phyloP scores from a whole-genome alignment of 2,797 vertebrate genomes.

The Pachyuromys duprasi region DNA sequence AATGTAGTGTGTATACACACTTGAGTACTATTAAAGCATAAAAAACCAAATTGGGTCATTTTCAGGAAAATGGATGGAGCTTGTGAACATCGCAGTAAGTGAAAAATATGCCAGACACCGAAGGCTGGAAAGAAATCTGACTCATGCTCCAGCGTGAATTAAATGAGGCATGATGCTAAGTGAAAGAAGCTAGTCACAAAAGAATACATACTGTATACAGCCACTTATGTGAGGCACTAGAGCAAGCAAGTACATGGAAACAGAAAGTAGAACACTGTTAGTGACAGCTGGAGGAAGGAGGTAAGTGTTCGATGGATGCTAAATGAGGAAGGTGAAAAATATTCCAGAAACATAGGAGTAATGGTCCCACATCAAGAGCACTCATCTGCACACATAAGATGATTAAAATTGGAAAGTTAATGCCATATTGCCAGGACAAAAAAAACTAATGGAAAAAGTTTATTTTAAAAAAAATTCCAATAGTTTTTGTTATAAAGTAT shows the following conservation, averaged over 20 bases:
- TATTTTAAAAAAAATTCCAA: background rate
- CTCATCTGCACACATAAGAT: background rate
- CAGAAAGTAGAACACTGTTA: background rate
- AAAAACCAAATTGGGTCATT: background rate
- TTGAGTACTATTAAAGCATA: background rate
- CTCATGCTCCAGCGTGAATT: background rate
- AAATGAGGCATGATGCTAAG: background rate
- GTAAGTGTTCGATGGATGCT: background rate
- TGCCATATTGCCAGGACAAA: background rate
- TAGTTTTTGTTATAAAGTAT: background rate
- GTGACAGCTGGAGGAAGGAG: background rate
- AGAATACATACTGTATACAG: background rate
- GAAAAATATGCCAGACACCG: background rate
- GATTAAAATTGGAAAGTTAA: background rate
- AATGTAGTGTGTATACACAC: background rate
- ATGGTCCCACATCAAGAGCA: background rate
- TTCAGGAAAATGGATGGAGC: background rate
- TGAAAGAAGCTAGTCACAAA: background rate
- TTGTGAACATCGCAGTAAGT: background rate
- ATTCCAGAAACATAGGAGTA: background rate
- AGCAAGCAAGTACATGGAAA: background rate
- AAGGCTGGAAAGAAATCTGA: background rate
- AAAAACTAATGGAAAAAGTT: background rate
- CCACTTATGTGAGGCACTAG: background rate
- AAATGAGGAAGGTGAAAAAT: background rate